phyloP scores from a whole-genome alignment of 23 tunicate genomes.

The Halocynthia roretzi region DNA sequence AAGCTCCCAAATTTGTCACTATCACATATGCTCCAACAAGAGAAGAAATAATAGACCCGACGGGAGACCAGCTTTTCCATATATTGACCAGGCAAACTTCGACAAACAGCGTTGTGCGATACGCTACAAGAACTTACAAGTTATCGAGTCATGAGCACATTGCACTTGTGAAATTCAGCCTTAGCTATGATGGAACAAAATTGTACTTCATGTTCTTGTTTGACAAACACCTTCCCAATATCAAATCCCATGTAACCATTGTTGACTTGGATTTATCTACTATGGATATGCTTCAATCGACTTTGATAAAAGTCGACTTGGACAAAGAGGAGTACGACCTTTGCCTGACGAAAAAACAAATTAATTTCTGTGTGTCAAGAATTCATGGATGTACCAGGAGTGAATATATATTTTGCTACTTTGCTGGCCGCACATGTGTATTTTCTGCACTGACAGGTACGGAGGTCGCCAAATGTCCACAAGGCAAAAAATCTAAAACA shows the following conservation, averaged over 20 bases:
- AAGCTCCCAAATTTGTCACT: conserved; percentile 46
- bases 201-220: conserved; percentile 55
- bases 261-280: conserved; percentile 39
- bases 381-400: conserved; percentile 19
- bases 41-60: conserved; percentile 28
- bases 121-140: conserved; percentile 25
- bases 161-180: not conserved
- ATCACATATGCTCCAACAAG: conserved; percentile 53
- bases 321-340: conserved; percentile 18
- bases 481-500: not conserved
- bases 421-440: conserved; percentile 32
- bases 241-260: conserved; percentile 46
- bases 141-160: conserved; percentile 15
- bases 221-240: conserved; percentile 50
- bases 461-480: conserved; percentile 24
- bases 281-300: conserved; percentile 34
- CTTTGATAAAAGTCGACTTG: conserved; percentile 28
- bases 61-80: conserved; percentile 16
- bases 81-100: conserved; percentile 41
- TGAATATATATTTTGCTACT: conserved; percentile 51
- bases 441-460: conserved; percentile 52
- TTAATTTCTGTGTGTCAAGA: conserved; percentile 41
- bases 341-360: conserved; percentile 14
- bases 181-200: conserved; percentile 35
- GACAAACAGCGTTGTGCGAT: conserved; percentile 29